These are phyloP conservation scores for Anolis carolinensis DNA, from an alignment of 2,113 vertebrate genomes.

Conservation along the genomic window DNA sequence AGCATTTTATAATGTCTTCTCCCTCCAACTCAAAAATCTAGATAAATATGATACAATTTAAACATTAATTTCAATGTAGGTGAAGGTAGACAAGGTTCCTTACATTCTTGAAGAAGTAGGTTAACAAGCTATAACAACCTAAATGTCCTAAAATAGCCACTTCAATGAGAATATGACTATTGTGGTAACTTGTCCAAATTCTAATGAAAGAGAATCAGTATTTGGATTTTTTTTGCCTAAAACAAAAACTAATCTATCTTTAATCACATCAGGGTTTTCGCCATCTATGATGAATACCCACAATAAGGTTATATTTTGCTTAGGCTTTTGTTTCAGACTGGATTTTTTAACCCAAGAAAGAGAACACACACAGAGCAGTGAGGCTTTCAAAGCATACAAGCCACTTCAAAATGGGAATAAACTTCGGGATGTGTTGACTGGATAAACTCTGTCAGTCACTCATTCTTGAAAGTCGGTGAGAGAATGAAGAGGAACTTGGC, in stretches of 20 bases:
- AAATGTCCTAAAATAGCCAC: too few species aligned
- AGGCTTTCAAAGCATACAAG: background rate
- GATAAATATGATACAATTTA: background rate
- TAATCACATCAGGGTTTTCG: background rate
- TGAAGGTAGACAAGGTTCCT: background rate
- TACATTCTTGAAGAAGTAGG: background rate
- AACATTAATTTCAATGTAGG: background rate
- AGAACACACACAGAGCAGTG: slow-evolving; percentile 17
- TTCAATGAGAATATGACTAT: too few species aligned
- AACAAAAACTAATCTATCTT: background rate
- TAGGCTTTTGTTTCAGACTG: slow-evolving; percentile 26
- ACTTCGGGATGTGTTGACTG: slow-evolving; percentile 1
- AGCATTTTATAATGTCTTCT: background rate
- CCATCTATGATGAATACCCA: slow-evolving; percentile 2
- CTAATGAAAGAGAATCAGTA: too few species aligned
- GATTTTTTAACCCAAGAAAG: slow-evolving; percentile 5
- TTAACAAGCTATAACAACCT: background rate
- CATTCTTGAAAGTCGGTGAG: background rate
- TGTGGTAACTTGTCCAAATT: too few species aligned
- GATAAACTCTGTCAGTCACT: slow-evolving; percentile 22
- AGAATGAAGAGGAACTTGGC: slow-evolving; percentile 20
- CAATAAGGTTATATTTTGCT: slow-evolving; percentile 18
- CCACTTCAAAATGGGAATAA: background rate
- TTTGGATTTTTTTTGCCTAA: background rate
- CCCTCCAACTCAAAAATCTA: background rate